Evolutionary conservation across 2,113 vertebrate species (phyloP), one percentile per base, ranked within the genome.

Genomic region (Heterochromis multidens): DNA sequence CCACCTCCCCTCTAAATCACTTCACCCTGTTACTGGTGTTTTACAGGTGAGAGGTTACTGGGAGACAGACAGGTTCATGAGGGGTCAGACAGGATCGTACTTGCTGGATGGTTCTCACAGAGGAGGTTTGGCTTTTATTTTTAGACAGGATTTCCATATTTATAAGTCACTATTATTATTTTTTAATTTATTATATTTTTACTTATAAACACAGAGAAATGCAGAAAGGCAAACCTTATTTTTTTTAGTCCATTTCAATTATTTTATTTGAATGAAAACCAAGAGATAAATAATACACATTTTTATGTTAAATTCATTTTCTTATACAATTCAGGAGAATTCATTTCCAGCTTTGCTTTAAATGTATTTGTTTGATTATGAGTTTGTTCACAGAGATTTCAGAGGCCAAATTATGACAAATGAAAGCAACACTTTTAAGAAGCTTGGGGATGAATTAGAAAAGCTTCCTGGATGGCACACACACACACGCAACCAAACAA

Each of bases 1-100:
- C n/a, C 10, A 13, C 14, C 11, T 31, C 43, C 21, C 9, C 63
- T 62, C 21, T 27, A 65, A 83, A 87, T 52, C 65, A 67, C 79
- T 49, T 54, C 81, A 52, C 81, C 84, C 80, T 43, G 77, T 77
- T 72, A 40, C 61, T 82, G 40, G 62, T 85, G 85, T 89, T 90
- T 88, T 89, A 91, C 80, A 89, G 85, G 93, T 88, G 82, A 59
- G 74, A 43, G 87, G 85, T 81, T 65, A 85, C 23, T 56, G 88
- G 60, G 79, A 67, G 59, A 86, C 80, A 67, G 84, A 77, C 77
- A 82, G 86, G 81, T 86, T 90, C 88, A 90, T n/a, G 13, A 25
- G 46, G 87, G 89, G 91, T 90, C 83, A 86, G 70, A 79, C 84
- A 86, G 86, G 82, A 59, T 74, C 82, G 33, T 11, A 62, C 6